Evolutionary conservation across 2,797 vertebrate species (phyloP), one percentile per base, ranked within the genome.

Genomic region (Lutjanus campechanus): DNA sequence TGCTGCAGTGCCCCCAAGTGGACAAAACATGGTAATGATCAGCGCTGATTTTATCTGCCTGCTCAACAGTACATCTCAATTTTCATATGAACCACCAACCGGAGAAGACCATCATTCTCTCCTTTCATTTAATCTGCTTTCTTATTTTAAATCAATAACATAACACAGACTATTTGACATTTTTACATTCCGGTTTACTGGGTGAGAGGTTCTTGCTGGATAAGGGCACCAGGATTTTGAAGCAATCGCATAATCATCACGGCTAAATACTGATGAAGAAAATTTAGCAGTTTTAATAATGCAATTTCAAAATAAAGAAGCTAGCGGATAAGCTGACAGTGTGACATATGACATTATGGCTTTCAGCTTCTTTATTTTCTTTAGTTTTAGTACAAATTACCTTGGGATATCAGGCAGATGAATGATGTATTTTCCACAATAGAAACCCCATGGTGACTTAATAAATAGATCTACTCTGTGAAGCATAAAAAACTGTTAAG

Each of bases 1-100:
- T 58, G 44, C 44, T 15, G 65, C 77, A 73, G 74, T 15, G 61
- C 77, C 88, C 68, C 69, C 85, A 61, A 36, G 86, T 88, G 92
- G 90, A 82, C 17, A 75, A 68, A 61, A 36, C 1, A 53, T 7
- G 5, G 43, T 5, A 63, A 11, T 67, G 8, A n/a, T 9, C 15
- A 5, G 15, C 17, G 19, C 5, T 43, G 0, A 50, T 46, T 69
- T 51, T 1, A 54, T 36, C 47, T 50, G 49, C 43, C 17, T 51
- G 50, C 7, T 59, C 5, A 1, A 16, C 8, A n/a, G 10, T 0
- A 5, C 5, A 17, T 60, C 54, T 68, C 12, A 49, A 22, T 65
- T 73, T 63, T 12, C 9, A 56, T 20, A 40, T 40, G 9, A 83
- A 65, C 10, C 71, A 55, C 62, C 3, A 53, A 41, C 13, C 1